Base-by-base conservation (phyloP, 2,797 vertebrate species). In the Pristis pectinata region DNA sequence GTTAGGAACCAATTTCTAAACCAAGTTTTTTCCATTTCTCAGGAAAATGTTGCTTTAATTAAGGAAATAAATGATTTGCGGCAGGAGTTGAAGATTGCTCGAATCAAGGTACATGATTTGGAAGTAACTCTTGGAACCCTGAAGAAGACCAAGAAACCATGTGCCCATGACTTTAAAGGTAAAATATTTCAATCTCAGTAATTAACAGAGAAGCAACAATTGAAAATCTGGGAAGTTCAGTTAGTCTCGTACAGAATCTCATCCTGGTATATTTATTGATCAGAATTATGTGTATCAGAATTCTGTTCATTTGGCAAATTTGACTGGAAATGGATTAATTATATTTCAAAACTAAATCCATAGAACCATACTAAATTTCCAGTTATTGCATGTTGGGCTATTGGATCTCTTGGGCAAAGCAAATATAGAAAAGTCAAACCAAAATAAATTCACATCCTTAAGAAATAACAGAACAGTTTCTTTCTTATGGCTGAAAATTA, bases 11-110 rank as follows among this genome's bases (percentile, higher is more conserved):
- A 89, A 53, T 19, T 64, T 87, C 53, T 37, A 41, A 64, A 5
- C n/a, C 34, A 89, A n/a, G 19, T 37, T 8, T 41, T 83, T 92
- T 79, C 34, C 95, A 30, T 94, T 27, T 24, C 95, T 74, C 97
- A 99, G 99, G 98, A 99, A 96, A 99, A 99, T 0, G 95, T 98
- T 94, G 96, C 95, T 94, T 97, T 99, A 95, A 98, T 99, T 85
- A 97, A 98, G 53, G 98, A 98, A 96, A 98, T 98, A 92, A 99
- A 99, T 77, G 96, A 98, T 4, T 96, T 99, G 95, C 95, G 98
- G 0, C 96, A 96, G 95, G 98, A 99, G 95, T 96, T 99, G 95
- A 97, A 95, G 83, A 34, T 95, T 41, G 95, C 96, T 17, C 97
- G 96, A 3, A 95, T 95, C 8, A 97, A 97, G 95, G 95, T 97